Evolutionary conservation across 2,797 vertebrate species (phyloP), one percentile per base, ranked within the genome.

Genomic region (Poecilia gillii): DNA sequence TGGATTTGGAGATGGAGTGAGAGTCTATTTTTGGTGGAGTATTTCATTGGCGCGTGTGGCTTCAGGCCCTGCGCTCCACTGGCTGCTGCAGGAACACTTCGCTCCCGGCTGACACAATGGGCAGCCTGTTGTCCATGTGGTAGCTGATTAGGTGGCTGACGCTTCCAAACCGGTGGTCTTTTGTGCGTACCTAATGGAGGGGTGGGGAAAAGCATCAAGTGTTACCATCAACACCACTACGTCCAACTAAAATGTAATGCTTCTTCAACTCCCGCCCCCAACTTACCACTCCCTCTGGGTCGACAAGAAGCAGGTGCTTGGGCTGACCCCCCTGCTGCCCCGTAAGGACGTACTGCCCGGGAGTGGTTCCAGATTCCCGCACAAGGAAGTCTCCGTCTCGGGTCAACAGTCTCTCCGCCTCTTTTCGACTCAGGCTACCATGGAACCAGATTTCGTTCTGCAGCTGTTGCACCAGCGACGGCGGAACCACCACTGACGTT

Each of bases 41-140:
- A 81, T 84, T 81, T 86, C 64, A 79, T 78, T 84, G 79, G 86
- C 74, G 72, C 62, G 86, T 71, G 70, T 75, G 25, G 20, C 14
- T 25, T 98, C 95, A 99, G 82, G 90, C 91, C 89, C 96, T 96
- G 92, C 97, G 96, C 88, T 98, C 98, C 80, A 99, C 98, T 0
- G 98, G 98, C 88, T 99, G 98, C 89, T 99, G 97, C 81, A 99
- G 96, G 91, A 97, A 99, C 86, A 99, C 97, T 95, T 99, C 98
- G 0, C 98, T 99, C 86, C 98, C 98, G 0, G 98, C 98, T 0
- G 98, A 99, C 88, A 99, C 98, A 82, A 99, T 99, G 77, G 98
- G 98, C 82, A 99, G 95, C 84, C 97, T 96, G 96, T 99, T 99
- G 97, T 99, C 98, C 98, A 99, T 97, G 94, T 99, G 98, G 93